phyloP scores from a whole-genome alignment of 2,888 invertebrate genomes.

The Hypomecis atomaria region DNA sequence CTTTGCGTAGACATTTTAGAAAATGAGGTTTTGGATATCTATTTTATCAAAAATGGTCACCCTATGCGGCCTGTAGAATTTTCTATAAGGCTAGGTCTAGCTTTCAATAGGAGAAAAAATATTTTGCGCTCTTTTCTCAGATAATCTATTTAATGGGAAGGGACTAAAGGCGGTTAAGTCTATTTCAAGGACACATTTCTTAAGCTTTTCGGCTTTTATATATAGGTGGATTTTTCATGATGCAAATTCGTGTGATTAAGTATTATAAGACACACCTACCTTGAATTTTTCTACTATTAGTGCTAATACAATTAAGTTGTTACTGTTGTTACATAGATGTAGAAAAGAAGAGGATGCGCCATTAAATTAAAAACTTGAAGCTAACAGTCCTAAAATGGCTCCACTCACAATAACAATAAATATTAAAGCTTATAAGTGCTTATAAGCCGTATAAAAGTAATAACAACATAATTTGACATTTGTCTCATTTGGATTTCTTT shows the following conservation, averaged over 20 bases:
- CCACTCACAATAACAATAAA: no score
- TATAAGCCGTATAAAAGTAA: no score
- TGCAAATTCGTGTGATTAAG: neutral
- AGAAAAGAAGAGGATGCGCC: no score
- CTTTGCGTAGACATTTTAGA: neutral
- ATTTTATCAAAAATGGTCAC: constrained; percentile 35
- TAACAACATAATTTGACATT: no score
- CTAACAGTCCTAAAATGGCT: no score
- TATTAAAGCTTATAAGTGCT: no score
- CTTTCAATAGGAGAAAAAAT: constrained; percentile 57
- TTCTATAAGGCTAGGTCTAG: constrained; percentile 57
- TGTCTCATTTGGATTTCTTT: no score
- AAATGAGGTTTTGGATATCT: neutral
- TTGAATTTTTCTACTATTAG: no score
- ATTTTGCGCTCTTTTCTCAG: constrained; percentile 50
- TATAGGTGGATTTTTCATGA: neutral
- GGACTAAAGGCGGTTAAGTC: constrained; percentile 44
- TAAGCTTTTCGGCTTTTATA: neutral
- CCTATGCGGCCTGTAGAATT: constrained; percentile 49
- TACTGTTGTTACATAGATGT: no score
- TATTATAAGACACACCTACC: neutral
- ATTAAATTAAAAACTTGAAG: no score
- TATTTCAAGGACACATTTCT: constrained; percentile 36
- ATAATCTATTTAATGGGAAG: constrained; percentile 54
- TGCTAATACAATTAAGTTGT: no score